Base-by-base conservation (phyloP, 2,113 vertebrate species). In the Gallinago undulata region DNA sequence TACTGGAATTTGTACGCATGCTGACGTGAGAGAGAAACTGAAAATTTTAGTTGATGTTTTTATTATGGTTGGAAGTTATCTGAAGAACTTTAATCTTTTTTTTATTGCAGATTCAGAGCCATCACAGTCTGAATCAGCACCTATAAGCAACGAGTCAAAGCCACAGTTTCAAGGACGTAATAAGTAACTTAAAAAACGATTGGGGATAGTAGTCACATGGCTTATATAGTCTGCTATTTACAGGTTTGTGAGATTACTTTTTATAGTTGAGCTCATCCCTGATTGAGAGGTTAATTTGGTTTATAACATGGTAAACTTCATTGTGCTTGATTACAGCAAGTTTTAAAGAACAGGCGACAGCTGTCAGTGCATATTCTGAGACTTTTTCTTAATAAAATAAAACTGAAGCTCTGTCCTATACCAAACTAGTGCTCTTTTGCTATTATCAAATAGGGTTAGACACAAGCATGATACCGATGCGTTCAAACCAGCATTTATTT, bases 81-180 rank as follows among this genome's bases (percentile, higher is more conserved):
- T 17, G 67, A 37, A 90, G 22, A 86, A 70, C 18, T 73, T 72
- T 66, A 27, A 64, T 62, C 3, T 89, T 41, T 84, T 22, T 85
- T 16, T 77, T 74, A 2, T 88, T 94, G 51, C 88, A 92, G 88
- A 79, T 95, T 93, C 81, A 91, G 87, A 96, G 60, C 3, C 3
- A 68, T 77, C 62, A 43, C 70, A 85, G 53, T 78, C 69, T 84
- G 88, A 96, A 83, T 76, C 41, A 66, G 78, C 70, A 83, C 50
- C 76, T 68, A 47, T 50, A 82, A 90, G 69, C 27, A 95, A 53
- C 2, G 21, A 95, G 68, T 90, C 53, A 89, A 96, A 92, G 35
- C 39, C 66, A 43, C 11, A 1, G 0, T 74, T 83, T 75, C 51
- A 87, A 43, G 43, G 53, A 68, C 80, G 13, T 68, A 62, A 84